A percentile compares a stretch with the other conserved stretches of the same genome.
Conservation (phyloP, 2,113 vertebrate species). For the Lipophrys pholis region DNA sequence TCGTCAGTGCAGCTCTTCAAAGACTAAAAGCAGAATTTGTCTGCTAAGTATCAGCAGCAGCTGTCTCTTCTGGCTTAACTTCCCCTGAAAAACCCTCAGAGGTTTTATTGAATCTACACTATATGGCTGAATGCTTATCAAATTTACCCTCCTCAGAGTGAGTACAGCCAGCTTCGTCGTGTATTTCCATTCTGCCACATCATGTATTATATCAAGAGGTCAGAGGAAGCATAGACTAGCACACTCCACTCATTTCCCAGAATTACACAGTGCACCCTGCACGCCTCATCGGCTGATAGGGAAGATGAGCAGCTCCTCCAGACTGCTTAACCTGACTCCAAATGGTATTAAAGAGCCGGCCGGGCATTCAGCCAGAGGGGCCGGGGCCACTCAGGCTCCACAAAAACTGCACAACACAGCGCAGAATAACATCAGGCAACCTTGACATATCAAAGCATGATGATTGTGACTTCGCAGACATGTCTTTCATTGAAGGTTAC, state of each 20-base stretch:
- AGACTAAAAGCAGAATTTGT: not conserved
- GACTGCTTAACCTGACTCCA: conserved; percentile 61
- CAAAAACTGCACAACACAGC: conserved; percentile 35
- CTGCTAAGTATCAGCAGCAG: not conserved
- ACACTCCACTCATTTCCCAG: conserved; percentile 49
- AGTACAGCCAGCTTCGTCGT: conserved; percentile 3
- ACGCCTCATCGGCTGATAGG: conserved; percentile 45
- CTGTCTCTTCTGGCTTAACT: not conserved
- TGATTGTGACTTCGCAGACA: conserved; percentile 42
- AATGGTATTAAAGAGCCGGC: conserved; percentile 65
- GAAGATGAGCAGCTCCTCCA: conserved; percentile 58
- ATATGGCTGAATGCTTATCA: conserved; percentile 12
- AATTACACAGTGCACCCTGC: conserved; percentile 40
- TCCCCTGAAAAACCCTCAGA: conserved; percentile 3
- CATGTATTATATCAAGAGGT: conserved; percentile 32
- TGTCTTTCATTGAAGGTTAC: conserved; percentile 42
- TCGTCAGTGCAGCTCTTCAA: not conserved
- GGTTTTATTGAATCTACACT: conserved; percentile 22
- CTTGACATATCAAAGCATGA: conserved; percentile 54
- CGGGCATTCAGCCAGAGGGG: conserved; percentile 53
- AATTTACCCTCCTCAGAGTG: conserved; percentile 17
- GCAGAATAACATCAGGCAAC: conserved; percentile 60
- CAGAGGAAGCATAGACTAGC: conserved; percentile 49
- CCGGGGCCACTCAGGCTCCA: conserved; percentile 39
- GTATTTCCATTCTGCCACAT: conserved; percentile 24